These are phyloP conservation scores for Pavo muticus DNA, from an alignment of 2,113 vertebrate genomes.

Conservation along the genomic window DNA sequence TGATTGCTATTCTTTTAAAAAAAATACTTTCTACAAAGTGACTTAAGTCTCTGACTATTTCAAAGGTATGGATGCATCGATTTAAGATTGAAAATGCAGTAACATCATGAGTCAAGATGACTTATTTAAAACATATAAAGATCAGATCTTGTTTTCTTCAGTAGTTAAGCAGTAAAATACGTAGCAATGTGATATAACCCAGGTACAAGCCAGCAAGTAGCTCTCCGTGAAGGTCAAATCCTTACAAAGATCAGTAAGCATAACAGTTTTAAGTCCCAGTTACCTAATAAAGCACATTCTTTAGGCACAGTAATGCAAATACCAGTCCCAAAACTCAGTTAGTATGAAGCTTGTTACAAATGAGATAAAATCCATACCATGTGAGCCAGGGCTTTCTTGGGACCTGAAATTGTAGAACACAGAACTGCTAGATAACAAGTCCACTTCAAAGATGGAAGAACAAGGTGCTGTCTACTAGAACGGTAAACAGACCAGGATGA, in stretches of 20 bases:
- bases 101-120: not conserved
- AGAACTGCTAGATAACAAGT: not conserved
- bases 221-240: not conserved
- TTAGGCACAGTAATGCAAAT: not conserved
- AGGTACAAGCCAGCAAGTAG: not conserved
- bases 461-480: accelerated
- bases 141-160: not conserved
- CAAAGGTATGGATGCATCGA: not conserved
- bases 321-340: not conserved
- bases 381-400: not conserved
- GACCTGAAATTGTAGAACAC: not conserved
- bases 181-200: not conserved
- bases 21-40: not conserved
- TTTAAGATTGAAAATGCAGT: not conserved
- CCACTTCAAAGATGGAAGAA: not conserved
- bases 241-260: not conserved
- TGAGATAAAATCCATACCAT: not conserved
- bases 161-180: not conserved
- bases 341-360: not conserved
- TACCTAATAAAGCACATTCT: not conserved
- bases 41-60: not conserved
- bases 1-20: not conserved
- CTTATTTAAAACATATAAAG: not conserved
- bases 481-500: accelerated
- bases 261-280: not conserved